Evolutionary conservation across 2,113 vertebrate genomes (phyloP).

Genomic region (Colistium nudipinnis): DNA sequence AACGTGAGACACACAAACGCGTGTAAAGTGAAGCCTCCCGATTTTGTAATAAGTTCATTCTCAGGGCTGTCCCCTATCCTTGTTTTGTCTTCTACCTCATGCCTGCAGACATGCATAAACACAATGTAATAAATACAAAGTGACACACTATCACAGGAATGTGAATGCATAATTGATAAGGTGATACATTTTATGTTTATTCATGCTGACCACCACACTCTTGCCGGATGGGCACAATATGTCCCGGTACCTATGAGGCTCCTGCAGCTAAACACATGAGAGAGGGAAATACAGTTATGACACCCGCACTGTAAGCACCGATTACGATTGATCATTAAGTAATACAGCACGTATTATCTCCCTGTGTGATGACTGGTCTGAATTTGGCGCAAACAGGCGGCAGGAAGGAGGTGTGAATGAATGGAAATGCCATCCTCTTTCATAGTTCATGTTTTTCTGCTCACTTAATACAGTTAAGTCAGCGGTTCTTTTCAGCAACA

Average conservation of each 20-base stretch:
- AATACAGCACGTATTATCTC: background rate
- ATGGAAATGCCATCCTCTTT: background rate
- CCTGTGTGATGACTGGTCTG: background rate
- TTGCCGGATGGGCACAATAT: background rate
- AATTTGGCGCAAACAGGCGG: background rate
- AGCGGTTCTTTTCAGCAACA: background rate
- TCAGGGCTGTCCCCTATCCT: slow-evolving; percentile 13
- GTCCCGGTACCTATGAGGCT: background rate
- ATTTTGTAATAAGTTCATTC: background rate
- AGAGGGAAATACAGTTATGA: background rate
- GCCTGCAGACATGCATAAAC: slow-evolving; percentile 3
- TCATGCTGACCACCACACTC: slow-evolving; percentile 16
- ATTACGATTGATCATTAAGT: slow-evolving; percentile 9
- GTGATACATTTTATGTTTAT: slow-evolving; percentile 34
- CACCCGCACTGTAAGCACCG: background rate
- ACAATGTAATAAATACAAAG: slow-evolving; percentile 39
- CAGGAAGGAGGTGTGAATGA: background rate
- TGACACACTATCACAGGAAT: slow-evolving; percentile 37
- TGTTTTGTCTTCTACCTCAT: slow-evolving; percentile 18
- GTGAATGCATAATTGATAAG: slow-evolving; percentile 53
- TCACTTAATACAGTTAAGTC: background rate
- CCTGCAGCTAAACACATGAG: background rate
- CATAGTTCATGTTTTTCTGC: background rate
- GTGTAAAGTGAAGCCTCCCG: background rate
- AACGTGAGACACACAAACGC: background rate